Evolutionary conservation across 2,797 vertebrate genomes (phyloP).

Genomic region (Cyclopterus lumpus): DNA sequence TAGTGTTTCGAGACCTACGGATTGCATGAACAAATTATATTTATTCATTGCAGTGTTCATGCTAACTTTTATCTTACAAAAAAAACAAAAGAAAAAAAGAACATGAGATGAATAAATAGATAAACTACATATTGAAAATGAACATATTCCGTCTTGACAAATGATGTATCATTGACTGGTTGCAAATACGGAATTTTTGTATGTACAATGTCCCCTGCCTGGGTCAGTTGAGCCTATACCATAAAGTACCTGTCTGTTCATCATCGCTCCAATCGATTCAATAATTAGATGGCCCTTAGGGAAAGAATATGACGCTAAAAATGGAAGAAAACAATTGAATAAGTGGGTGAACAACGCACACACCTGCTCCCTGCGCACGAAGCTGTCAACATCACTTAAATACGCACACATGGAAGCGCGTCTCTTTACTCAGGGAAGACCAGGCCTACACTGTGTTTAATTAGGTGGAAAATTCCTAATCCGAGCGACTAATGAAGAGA

Average conservation of each 20-base stretch:
- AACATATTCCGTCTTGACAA: no score
- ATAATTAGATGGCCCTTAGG: slow-evolving; percentile 38
- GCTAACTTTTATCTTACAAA: not conserved
- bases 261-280: slow-evolving; percentile 41
- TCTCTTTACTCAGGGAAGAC: slow-evolving; percentile 61
- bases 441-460: slow-evolving; percentile 66
- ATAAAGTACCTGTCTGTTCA: slow-evolving; percentile 33
- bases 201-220: not conserved
- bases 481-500: slow-evolving; percentile 76
- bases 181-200: not conserved
- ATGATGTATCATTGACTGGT: not conserved
- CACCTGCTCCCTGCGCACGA: slow-evolving; percentile 83
- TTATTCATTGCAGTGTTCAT: not conserved
- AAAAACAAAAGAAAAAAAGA: not conserved
- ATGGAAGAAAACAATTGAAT: slow-evolving; percentile 72
- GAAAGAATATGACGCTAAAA: slow-evolving; percentile 72
- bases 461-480: slow-evolving; percentile 79
- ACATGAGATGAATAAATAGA: not conserved
- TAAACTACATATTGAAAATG: not conserved
- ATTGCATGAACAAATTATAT: not conserved
- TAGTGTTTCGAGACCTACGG: not conserved
- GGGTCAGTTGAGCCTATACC: not conserved
- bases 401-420: slow-evolving; percentile 69
- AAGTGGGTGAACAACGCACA: slow-evolving; percentile 72
- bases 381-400: slow-evolving; percentile 85